Conservation (phyloP, 2,113 vertebrate species). For the Podocnemis expansa region DNA sequence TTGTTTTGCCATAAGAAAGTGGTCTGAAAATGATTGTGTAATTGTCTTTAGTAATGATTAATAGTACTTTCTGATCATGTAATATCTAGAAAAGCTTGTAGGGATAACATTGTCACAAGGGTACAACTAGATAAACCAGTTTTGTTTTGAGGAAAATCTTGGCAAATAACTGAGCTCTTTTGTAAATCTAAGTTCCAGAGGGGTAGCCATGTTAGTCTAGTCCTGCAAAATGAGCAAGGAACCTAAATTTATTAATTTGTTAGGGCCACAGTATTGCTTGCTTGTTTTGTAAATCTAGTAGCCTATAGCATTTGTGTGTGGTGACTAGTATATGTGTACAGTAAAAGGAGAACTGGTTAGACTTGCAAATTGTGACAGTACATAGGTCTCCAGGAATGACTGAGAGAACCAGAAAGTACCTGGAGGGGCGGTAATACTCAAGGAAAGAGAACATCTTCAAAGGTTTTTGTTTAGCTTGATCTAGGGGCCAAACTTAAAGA, state of each 20-base stretch:
- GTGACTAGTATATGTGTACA: neutral
- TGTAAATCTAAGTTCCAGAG: too few relatives aligned
- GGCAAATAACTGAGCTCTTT: neutral
- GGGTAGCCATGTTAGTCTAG: too few relatives aligned
- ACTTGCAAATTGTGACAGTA: neutral
- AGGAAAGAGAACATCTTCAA: neutral
- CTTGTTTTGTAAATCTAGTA: neutral
- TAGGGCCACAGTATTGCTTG: too few relatives aligned
- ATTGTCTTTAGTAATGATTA: neutral
- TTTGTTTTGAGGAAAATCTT: neutral
- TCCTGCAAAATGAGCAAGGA: too few relatives aligned
- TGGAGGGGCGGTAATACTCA: neutral
- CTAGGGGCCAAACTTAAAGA: neutral
- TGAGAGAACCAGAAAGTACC: neutral
- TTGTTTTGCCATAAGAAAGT: neutral
- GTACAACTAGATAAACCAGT: neutral
- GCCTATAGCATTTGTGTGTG: neutral
- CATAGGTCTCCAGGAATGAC: neutral
- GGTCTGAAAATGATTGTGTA: neutral
- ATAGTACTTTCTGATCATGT: neutral
- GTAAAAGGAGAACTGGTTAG: neutral
- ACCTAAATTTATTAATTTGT: too few relatives aligned
- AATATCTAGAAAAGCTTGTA: neutral
- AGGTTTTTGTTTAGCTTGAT: neutral
- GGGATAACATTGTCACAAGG: neutral